phyloP scores from a whole-genome alignment of 2,797 vertebrate genomes.

The Aulostomus chinensis region DNA sequence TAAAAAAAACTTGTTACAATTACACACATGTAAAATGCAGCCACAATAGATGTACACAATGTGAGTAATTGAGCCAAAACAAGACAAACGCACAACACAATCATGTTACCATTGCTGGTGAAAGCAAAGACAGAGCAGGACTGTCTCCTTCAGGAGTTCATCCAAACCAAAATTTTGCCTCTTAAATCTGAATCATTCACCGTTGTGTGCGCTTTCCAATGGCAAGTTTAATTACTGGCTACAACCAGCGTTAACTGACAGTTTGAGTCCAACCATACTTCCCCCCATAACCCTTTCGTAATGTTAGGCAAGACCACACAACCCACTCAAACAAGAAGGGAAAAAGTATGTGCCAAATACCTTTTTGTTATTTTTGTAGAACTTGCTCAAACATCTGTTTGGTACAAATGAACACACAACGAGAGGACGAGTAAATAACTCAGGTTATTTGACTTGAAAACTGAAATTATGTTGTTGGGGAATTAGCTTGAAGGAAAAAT shows the following conservation, averaged over 20 bases:
- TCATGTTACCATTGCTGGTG: constrained; percentile 51
- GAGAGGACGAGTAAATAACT: constrained; percentile 18
- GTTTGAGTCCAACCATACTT: constrained; percentile 56
- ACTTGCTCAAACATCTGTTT: constrained; percentile 16
- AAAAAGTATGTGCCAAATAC: constrained; percentile 27
- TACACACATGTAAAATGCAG: constrained; percentile 10
- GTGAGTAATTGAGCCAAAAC: constrained; percentile 31
- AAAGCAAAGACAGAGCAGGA: constrained; percentile 46
- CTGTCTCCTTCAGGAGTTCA: constrained; percentile 45
- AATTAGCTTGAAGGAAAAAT: background rate
- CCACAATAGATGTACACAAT: constrained; percentile 2
- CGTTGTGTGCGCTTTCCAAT: constrained; percentile 50
- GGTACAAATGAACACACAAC: background rate
- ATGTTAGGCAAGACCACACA: constrained; percentile 45
- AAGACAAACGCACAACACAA: constrained; percentile 28
- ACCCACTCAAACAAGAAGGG: constrained; percentile 35
- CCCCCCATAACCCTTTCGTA: constrained; percentile 61
- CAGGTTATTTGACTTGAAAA: constrained; percentile 12
- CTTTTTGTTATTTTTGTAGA: constrained; percentile 13
- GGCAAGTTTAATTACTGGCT: constrained; percentile 67
- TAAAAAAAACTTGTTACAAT: constrained; percentile 3
- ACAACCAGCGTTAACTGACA: constrained; percentile 54
- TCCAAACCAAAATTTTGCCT: constrained; percentile 52
- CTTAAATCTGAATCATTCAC: constrained; percentile 55
- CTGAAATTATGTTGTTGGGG: constrained; percentile 1